These are phyloP conservation scores for Pantherophis alleghaniensis DNA, from an alignment of 2,797 vertebrate genomes.

Conservation along the genomic window DNA sequence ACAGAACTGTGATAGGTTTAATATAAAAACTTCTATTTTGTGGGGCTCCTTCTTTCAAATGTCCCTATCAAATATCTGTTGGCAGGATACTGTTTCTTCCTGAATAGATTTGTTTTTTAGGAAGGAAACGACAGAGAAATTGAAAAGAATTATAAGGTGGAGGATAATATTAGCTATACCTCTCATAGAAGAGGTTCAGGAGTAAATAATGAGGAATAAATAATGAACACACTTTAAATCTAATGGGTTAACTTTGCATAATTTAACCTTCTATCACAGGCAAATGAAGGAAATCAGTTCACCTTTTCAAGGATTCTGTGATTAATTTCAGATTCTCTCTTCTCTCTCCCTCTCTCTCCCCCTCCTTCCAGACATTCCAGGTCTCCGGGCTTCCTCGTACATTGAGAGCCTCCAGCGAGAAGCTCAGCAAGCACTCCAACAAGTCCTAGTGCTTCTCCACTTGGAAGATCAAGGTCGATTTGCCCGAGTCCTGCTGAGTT, in stretches of 20 bases:
- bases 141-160: background rate
- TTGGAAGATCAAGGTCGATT: constrained; percentile 76
- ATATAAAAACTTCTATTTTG: background rate
- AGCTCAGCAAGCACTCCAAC: constrained; percentile 83
- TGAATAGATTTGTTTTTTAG: background rate
- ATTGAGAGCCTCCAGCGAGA: constrained; percentile 84
- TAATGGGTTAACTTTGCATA: background rate
- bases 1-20: background rate
- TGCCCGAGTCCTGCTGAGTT: constrained; percentile 77
- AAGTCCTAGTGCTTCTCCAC: constrained; percentile 79
- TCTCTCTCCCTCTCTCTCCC: constrained; percentile 30
- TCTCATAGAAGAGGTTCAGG: background rate
- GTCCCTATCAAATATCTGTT: background rate
- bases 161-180: background rate
- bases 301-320: background rate
- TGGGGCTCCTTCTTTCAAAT: background rate
- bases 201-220: background rate
- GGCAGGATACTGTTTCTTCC: background rate
- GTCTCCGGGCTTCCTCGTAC: constrained; percentile 76
- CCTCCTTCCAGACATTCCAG: constrained; percentile 76
- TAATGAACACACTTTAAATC: background rate
- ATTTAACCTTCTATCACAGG: background rate
- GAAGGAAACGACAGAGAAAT: background rate
- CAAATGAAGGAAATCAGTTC: background rate
- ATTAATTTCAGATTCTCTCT: background rate